Conservation (phyloP, 2,113 vertebrate genomes). For the Paraplagusia blochii region DNA sequence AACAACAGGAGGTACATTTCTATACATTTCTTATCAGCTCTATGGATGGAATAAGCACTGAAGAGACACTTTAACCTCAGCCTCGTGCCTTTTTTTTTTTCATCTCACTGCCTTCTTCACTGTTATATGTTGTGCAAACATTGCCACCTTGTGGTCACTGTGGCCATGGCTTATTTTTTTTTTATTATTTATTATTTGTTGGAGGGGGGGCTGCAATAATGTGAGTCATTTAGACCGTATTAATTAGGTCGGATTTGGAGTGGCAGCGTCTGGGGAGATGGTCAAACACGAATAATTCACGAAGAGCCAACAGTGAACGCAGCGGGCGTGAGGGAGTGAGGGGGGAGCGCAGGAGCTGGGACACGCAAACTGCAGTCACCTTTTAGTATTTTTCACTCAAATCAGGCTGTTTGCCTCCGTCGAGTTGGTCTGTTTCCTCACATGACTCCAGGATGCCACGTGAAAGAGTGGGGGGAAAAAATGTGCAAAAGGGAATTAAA, state of each 20-base stretch:
- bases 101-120: conserved; percentile 69
- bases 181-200: conserved; percentile 30
- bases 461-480: not conserved
- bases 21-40: conserved; percentile 5
- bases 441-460: conserved; percentile 18
- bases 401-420: conserved; percentile 24
- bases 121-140: conserved; percentile 88
- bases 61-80: conserved; percentile 48
- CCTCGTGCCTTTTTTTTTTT: conserved; percentile 53
- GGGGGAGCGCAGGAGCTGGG: conserved; percentile 25
- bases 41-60: conserved; percentile 6
- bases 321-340: conserved; percentile 4
- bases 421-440: conserved; percentile 29
- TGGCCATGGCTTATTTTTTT: conserved; percentile 47
- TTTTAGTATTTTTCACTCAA: conserved; percentile 8
- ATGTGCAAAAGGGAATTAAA: no score
- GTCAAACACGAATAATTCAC: conserved; percentile 23
- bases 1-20: conserved; percentile 25
- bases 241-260: conserved; percentile 51
- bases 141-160: conserved; percentile 91
- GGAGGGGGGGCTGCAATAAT: conserved; percentile 44
- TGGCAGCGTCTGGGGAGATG: conserved; percentile 18
- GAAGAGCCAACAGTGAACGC: conserved; percentile 6
- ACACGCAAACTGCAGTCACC: conserved; percentile 33
- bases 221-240: conserved; percentile 61